Percentiles rank a stretch among this genome's conserved stretches.
Conservation (phyloP, 2,113 vertebrate species). For the Ascaphus truei region DNA sequence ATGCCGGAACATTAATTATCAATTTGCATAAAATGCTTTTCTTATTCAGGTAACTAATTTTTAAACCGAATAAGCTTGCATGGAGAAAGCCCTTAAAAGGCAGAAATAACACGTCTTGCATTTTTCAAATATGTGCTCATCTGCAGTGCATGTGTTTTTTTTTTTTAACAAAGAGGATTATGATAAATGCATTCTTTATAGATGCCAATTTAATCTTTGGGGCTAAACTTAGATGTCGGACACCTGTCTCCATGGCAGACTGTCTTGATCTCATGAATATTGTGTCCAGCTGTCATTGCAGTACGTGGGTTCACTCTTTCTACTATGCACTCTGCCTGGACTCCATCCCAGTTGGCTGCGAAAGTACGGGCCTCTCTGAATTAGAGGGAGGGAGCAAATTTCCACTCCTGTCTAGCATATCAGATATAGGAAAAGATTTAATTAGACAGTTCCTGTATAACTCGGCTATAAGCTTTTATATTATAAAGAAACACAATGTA, state of each 20-base stretch:
- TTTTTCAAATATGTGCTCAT: constrained; percentile 41
- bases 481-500: too few species aligned
- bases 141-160: constrained; percentile 39
- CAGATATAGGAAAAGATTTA: constrained; percentile 56
- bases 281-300: constrained; percentile 55
- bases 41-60: neutral
- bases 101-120: constrained; percentile 37
- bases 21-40: neutral
- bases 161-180: constrained; percentile 51
- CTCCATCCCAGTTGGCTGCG: constrained; percentile 52
- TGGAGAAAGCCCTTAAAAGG: neutral
- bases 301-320: constrained; percentile 49
- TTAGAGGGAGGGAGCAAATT: constrained; percentile 43
- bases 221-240: constrained; percentile 59
- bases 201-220: constrained; percentile 56
- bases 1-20: constrained; percentile 2
- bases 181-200: constrained; percentile 56
- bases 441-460: constrained; percentile 36
- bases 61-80: neutral
- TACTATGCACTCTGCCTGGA: constrained; percentile 38
- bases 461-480: too few species aligned
- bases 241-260: constrained; percentile 59
- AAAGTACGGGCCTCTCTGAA: constrained; percentile 48
- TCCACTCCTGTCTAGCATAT: constrained; percentile 53
- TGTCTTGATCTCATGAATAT: constrained; percentile 54